Conservation (phyloP, 2,888 invertebrate species). For the Hydropsyche betteni region DNA sequence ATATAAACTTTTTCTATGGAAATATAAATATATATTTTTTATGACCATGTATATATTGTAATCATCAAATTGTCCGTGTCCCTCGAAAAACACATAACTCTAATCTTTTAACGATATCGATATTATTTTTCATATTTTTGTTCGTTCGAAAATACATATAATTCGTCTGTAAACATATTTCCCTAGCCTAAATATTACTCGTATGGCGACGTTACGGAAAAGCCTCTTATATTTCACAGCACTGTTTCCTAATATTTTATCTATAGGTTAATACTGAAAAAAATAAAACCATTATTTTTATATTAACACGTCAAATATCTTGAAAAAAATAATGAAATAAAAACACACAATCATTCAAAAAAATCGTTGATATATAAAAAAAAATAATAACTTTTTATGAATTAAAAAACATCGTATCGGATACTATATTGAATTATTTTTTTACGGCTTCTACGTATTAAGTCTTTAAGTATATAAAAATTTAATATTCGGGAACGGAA, state of each 20-base stretch:
- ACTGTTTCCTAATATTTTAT: slow-evolving; percentile 26
- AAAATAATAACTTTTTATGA: no score
- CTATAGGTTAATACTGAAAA: neutral
- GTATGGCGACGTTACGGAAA: slow-evolving; percentile 37
- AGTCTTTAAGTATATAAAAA: neutral
- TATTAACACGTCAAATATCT: neutral
- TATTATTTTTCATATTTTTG: slow-evolving; percentile 44
- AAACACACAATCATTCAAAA: no score
- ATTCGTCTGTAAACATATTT: slow-evolving; percentile 48
- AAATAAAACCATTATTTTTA: neutral
- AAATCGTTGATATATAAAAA: no score
- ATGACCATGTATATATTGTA: neutral
- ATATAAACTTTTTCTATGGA: neutral
- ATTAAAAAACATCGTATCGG: no score
- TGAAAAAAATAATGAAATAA: no score
- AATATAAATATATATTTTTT: neutral
- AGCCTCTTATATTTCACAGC: slow-evolving; percentile 33
- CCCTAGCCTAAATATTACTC: slow-evolving; percentile 46
- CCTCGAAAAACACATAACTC: slow-evolving; percentile 36
- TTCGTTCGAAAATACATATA: slow-evolving; percentile 35
- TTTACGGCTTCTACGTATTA: neutral
- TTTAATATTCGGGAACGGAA: neutral
- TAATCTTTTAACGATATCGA: slow-evolving; percentile 41
- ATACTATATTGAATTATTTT: neutral
- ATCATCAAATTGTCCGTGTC: slow-evolving; percentile 17